A percentile compares a stretch with the other conserved stretches of the same genome.
These are phyloP conservation scores for Latrodectus elegans DNA, from an alignment of 2,888 invertebrate genomes.

Conservation along the genomic window DNA sequence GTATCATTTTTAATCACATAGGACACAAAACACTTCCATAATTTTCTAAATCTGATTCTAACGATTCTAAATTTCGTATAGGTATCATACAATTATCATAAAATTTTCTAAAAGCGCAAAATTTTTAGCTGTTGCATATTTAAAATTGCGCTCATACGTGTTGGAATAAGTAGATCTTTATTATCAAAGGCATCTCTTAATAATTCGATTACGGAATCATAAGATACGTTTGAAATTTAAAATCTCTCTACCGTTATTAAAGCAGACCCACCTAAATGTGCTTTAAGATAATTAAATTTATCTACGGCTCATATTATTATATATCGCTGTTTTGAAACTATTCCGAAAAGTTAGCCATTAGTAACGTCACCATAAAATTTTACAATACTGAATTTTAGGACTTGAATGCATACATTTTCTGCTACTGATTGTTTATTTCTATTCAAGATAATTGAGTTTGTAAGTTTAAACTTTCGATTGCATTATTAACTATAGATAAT, in stretches of 20 bases:
- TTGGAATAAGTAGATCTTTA: neutral
- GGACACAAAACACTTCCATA: neutral
- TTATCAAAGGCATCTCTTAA: constrained; percentile 8
- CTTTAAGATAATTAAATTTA: neutral
- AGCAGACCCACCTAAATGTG: constrained; percentile 14
- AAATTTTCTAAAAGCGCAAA: neutral
- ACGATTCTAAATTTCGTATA: neutral
- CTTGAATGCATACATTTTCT: neutral
- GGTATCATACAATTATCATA: constrained; percentile 3
- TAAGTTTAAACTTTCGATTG: neutral
- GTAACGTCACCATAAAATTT: neutral
- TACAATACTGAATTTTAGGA: neutral
- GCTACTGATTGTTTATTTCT: neutral
- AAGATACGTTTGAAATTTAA: neutral
- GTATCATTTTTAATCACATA: neutral
- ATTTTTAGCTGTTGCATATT: neutral
- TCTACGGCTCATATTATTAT: neutral
- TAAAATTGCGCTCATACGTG: constrained; percentile 12
- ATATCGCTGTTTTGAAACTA: neutral
- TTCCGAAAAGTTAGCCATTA: neutral
- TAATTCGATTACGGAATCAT: neutral
- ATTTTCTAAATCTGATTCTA: neutral
- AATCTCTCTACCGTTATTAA: constrained; percentile 4
- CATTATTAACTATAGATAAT: neutral
- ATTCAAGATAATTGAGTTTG: neutral